phyloP scores from a whole-genome alignment of 2,888 invertebrate species.

The Willowsia nigromaculata region DNA sequence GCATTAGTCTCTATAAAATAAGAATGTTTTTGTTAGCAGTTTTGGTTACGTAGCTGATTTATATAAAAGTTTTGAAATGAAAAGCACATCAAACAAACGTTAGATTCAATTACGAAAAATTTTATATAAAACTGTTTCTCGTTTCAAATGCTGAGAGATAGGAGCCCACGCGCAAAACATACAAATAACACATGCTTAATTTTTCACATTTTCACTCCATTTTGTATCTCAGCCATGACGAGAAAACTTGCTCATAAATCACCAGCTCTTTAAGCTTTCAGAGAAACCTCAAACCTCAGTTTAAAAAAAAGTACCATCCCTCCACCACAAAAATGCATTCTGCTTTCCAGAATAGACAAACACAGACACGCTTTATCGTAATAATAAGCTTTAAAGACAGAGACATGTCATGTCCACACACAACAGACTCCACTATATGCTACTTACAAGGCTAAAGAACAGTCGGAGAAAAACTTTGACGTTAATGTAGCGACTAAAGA shows the following conservation, averaged over 20 bases:
- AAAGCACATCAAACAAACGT: too few species aligned
- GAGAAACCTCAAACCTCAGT: background rate
- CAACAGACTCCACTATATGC: background rate
- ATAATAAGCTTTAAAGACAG: background rate
- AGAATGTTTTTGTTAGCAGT: too few species aligned
- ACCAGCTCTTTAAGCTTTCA: background rate
- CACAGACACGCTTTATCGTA: background rate
- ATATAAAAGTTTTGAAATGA: too few species aligned
- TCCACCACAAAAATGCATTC: background rate
- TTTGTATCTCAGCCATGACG: background rate
- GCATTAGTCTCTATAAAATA: too few species aligned
- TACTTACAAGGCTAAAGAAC: background rate
- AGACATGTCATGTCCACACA: background rate
- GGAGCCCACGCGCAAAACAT: background rate
- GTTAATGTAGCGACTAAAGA: background rate
- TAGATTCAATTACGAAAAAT: too few species aligned
- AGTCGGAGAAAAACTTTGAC: background rate
- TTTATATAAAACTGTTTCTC: too few species aligned
- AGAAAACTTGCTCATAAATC: constrained; percentile 23
- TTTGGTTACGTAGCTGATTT: too few species aligned
- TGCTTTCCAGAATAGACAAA: background rate
- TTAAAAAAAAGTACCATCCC: background rate
- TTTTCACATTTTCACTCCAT: constrained; percentile 2
- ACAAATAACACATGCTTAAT: background rate
- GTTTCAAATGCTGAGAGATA: background rate